Conservation (phyloP, 2,888 invertebrate genomes). For the Synergus umbraculus region DNA sequence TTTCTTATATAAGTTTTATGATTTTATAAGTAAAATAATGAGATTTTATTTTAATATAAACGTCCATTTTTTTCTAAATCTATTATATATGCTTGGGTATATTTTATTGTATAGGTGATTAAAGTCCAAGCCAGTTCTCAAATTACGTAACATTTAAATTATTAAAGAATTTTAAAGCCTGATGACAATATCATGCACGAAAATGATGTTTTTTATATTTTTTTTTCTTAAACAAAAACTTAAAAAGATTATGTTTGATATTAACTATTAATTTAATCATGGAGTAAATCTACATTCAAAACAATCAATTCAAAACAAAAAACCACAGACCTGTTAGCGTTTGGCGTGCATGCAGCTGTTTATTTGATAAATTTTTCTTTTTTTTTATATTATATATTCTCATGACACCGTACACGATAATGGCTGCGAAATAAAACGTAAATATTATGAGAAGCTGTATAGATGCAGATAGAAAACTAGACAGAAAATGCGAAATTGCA, state of each 20-base stretch:
- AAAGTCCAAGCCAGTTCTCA: no score
- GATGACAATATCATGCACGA: no score
- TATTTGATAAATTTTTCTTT: not conserved
- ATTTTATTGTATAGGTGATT: not conserved
- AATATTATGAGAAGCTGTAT: constrained; percentile 47
- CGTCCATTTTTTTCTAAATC: not conserved
- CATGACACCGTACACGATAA: constrained; percentile 44
- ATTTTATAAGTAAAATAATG: not conserved
- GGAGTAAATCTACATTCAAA: not conserved
- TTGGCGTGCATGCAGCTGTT: constrained; percentile 54
- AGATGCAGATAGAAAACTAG: constrained; percentile 50
- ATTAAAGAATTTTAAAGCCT: not conserved
- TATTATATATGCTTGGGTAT: constrained; percentile 3
- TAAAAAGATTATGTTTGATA: not conserved
- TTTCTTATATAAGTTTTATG: not conserved
- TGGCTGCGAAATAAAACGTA: constrained; percentile 45
- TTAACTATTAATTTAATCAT: not conserved
- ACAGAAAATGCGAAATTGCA: constrained; percentile 49
- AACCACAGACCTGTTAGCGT: constrained; percentile 51
- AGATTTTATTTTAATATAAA: not conserved
- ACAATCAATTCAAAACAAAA: not conserved
- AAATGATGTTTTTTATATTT: no score
- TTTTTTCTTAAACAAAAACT: not conserved
- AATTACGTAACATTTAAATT: not conserved
- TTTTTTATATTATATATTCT: constrained; percentile 40